phyloP scores from a whole-genome alignment of 2,888 invertebrate genomes.

The Scaptomyza cyrtandrae region DNA sequence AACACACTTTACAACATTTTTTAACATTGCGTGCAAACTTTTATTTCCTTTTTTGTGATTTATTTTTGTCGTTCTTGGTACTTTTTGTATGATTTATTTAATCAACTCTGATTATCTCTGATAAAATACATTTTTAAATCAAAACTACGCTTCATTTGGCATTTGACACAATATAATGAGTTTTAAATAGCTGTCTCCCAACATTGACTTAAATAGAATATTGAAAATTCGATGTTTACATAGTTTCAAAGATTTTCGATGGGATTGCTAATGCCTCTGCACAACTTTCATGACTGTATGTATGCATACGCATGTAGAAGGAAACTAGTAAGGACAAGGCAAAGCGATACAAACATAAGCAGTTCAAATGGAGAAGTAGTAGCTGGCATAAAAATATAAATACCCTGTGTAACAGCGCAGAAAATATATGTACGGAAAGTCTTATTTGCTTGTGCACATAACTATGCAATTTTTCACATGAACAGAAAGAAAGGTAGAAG shows the following conservation, averaged over 20 bases:
- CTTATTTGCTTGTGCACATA: constrained; percentile 22
- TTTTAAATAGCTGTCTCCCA: no score
- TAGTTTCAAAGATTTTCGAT: neutral
- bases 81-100: no score
- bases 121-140: no score
- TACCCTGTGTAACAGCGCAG: constrained; percentile 14
- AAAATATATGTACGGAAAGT: constrained; percentile 9
- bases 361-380: constrained; percentile 11
- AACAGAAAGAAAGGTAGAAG: neutral
- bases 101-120: no score
- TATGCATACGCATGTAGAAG: neutral
- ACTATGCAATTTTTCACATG: constrained; percentile 56
- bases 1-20: no score
- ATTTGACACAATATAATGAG: no score
- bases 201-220: no score
- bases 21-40: no score
- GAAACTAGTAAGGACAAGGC: neutral
- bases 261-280: neutral
- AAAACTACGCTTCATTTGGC: no score
- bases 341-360: neutral
- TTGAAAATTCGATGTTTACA: neutral
- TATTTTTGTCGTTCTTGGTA: no score
- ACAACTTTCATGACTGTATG: neutral
- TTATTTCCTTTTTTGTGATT: no score
- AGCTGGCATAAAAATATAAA: constrained; percentile 43